Conservation (phyloP, 2,113 vertebrate genomes). For the Mystacornis crossleyi region DNA sequence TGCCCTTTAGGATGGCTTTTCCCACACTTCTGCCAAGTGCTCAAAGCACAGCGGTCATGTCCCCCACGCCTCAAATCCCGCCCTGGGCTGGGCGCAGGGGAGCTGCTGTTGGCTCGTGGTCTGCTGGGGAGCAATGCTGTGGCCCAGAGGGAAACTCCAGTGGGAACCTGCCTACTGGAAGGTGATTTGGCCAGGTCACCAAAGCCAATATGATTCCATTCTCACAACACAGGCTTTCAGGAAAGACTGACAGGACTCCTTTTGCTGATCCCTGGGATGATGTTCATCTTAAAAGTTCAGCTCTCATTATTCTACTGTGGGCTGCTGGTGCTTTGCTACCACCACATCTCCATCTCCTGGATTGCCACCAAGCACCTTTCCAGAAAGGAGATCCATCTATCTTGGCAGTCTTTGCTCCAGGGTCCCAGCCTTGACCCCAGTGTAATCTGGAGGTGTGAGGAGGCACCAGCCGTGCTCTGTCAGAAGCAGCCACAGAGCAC, state of each 20-base stretch:
- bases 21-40: neutral
- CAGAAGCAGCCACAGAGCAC: neutral
- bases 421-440: neutral
- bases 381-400: neutral
- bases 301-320: neutral
- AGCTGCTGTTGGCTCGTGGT: neutral
- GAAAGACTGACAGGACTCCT: neutral
- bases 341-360: neutral
- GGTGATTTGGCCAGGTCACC: neutral
- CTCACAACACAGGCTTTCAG: neutral
- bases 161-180: neutral
- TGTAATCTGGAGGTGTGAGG: neutral
- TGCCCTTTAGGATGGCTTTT: neutral
- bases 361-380: neutral
- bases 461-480: neutral
- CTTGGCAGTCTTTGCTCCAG: neutral
- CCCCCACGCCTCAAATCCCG: neutral
- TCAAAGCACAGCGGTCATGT: rapidly evolving
- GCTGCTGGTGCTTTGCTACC: neutral
- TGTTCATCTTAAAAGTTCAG: neutral
- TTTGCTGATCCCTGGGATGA: neutral
- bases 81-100: rapidly evolving
- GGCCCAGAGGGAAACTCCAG: rapidly evolving
- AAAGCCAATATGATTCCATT: neutral
- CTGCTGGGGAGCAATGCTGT: neutral